Conservation (phyloP, 2,888 invertebrate genomes). For the Augiades crinisus region DNA sequence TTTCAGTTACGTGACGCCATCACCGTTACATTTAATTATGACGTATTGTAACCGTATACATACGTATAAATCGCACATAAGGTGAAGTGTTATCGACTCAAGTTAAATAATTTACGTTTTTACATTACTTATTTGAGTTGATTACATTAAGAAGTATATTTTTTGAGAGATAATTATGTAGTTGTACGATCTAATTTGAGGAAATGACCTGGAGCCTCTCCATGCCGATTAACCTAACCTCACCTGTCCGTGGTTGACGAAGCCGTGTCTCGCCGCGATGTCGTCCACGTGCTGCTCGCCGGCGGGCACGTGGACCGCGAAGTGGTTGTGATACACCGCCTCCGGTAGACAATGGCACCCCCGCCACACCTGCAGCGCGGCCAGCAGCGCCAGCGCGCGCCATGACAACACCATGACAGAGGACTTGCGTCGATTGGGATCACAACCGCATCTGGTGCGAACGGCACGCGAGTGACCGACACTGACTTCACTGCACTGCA, state of each 20-base stretch:
- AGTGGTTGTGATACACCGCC: constrained; percentile 88
- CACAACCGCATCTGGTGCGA: constrained; percentile 55
- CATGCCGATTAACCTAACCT: no score
- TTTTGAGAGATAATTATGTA: no score
- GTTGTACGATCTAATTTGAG: no score
- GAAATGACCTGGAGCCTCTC: no score
- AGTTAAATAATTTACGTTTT: no score
- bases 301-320: constrained; percentile 92
- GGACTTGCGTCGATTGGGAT: constrained; percentile 38
- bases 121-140: no score
- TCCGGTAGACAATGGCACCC: constrained; percentile 55
- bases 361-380: constrained; percentile 44
- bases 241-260: constrained; percentile 94
- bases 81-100: no score
- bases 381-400: constrained; percentile 50
- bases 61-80: no score
- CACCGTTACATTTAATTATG: no score
- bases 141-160: no score
- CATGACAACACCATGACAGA: constrained; percentile 69
- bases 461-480: constrained; percentile 25
- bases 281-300: constrained; percentile 86
- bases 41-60: no score
- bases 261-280: constrained; percentile 92
- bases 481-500: constrained; percentile 27
- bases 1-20: neutral